These are phyloP conservation scores for Collichthys lucidus DNA, from an alignment of 2,113 vertebrate genomes.

Conservation along the genomic window DNA sequence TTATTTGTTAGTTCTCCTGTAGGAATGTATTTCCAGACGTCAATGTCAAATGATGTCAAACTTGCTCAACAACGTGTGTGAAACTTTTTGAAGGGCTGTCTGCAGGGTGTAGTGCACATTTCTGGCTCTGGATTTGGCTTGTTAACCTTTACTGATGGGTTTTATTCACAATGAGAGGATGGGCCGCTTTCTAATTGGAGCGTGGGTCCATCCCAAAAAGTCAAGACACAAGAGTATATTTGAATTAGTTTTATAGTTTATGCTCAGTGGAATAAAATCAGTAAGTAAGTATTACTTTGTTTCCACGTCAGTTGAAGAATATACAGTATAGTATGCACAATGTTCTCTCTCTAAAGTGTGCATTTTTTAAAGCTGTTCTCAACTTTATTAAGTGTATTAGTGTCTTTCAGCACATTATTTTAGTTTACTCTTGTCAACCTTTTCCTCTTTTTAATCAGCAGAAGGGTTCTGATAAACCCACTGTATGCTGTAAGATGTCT, in stretches of 20 bases:
- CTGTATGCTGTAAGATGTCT: too few species aligned
- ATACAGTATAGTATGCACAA: not conserved
- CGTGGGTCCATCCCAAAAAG: not conserved
- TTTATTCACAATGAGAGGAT: not conserved
- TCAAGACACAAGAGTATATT: not conserved
- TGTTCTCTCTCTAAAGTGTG: slow-evolving; percentile 5
- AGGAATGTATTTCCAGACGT: not conserved
- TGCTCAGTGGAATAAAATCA: slow-evolving; percentile 1
- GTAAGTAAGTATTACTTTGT: not conserved
- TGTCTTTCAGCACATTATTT: not conserved
- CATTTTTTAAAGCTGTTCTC: not conserved
- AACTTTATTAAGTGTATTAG: not conserved
- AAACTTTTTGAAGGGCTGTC: not conserved
- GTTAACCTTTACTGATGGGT: slow-evolving; percentile 19
- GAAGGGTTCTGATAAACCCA: not conserved
- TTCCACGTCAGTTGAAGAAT: not conserved
- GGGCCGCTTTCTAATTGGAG: not conserved
- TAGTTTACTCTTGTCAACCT: not conserved
- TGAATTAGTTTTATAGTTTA: slow-evolving; percentile 17
- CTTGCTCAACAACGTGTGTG: not conserved
- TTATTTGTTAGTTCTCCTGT: not conserved
- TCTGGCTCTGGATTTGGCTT: not conserved
- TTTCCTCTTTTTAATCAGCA: not conserved
- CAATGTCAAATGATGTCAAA: not conserved
- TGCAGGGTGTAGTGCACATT: not conserved